Base-by-base conservation (phyloP, 2,888 invertebrate species). In the Macropis europaea region DNA sequence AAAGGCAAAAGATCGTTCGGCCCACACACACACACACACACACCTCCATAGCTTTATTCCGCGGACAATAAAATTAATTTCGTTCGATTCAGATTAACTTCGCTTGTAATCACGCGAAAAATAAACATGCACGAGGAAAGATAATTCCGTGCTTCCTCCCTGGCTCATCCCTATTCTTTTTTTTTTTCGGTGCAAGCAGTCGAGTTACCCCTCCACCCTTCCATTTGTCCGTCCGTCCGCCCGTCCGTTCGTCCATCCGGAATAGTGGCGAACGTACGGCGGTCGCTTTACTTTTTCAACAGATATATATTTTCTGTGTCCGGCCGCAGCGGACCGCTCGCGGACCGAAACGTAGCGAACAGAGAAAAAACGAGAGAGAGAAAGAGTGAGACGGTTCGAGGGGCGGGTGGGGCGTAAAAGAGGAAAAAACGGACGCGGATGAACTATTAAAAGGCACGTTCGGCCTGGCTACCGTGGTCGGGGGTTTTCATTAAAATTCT, bases 71-170 rank as follows among this genome's bases (percentile, higher is more conserved):
- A 88, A 90, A 89, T 90, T 89, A 90, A 90, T 90, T 90, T 89
- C 85, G 85, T 89, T 88, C 89, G 89, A 90, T 90, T 89, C 87
- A 86, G 89, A 90, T 90, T 89, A 90, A 90, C 88, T 89, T 87
- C 86, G 88, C 87, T 88, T 87, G 86, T 86, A 89, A 90, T 89
- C 88, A 86, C 86, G 83, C 80, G 83, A 83, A 88, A 86, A 87
- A 85, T 84, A 87, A 85, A 88, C 84, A 87, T 45, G 57, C 79
- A 74, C 56, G 76, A 81, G 68, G 48, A 77, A 75, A 76, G 79
- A 82, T 83, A 79, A 83, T 83, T 77, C 53, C 77, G 61, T 47
- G 43, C 47, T 57, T 28, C 52, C 63, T 54, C 24, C 28, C 22
- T 28, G 19, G 47, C 52, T 42, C 63, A 34, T 52, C 48, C 53